Evolutionary conservation across 2,797 vertebrate species (phyloP), one percentile per base, ranked within the genome.

Genomic region (Gobionotothen gibberifrons): DNA sequence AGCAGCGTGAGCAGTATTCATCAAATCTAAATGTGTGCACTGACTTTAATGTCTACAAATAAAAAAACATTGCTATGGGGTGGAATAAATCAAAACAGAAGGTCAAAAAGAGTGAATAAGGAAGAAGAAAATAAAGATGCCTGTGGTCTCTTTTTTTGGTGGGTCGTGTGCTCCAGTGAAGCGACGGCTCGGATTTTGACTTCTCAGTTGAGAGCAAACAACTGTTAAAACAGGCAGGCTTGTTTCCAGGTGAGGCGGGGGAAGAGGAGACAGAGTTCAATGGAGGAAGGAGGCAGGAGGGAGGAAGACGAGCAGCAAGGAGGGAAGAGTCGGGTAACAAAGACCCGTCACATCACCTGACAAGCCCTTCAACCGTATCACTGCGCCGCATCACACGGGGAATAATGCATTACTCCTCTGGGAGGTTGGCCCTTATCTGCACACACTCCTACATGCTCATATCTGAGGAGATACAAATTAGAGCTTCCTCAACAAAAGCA

Each of bases 381-480:
- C 65, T 44, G 12, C 6, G 52, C 75, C 43, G 39, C 84, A 85
- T 85, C 86, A 85, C 87, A 87, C 81, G 81, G 17, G 84, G 86
- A 92, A 93, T 89, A 90, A 91, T 83, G 82, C 71, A 87, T 86
- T 85, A 84, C 60, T 81, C 79, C 83, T 81, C 59, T 53, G 68
- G 74, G 82, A 69, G 72, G 81, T 51, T 9, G 54, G 72, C 61
- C 68, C 74, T 83, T 84, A 87, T 89, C 88, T 64, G 82, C 82
- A 81, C 77, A 75, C 68, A 73, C 72, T 82, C 78, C 78, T 36
- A 36, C 81, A 74, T 49, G 79, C 47, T 85, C 60, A 43, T 39
- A 88, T 76, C 78, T 64, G 68, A 81, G 40, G 61, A 40, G 73
- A 71, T 72, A 90, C 87, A 89, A 87, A 87, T 88, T 69, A 81